Evolutionary conservation across 2,888 invertebrate species (phyloP).

Genomic region (Rotaria socialis): DNA sequence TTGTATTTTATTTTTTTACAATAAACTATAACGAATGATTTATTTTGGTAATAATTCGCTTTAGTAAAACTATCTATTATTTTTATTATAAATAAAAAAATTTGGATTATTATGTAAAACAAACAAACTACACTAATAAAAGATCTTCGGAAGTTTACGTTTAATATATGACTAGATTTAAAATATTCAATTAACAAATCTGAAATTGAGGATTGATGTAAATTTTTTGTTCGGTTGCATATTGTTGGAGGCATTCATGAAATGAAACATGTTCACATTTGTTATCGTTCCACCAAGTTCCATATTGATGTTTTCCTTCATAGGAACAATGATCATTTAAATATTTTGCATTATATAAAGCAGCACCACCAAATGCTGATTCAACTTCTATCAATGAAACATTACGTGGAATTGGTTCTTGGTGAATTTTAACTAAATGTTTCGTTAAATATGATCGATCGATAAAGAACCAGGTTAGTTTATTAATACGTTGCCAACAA

Average conservation of each 20-base stretch:
- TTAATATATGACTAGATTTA: too few species aligned
- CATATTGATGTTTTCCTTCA: neutral
- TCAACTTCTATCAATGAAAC: neutral
- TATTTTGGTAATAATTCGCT: too few species aligned
- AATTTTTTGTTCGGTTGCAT: neutral
- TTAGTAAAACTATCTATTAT: too few species aligned
- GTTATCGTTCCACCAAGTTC: neutral
- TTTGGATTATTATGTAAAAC: too few species aligned
- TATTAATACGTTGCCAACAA: neutral
- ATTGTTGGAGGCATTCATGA: neutral
- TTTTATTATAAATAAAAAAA: too few species aligned
- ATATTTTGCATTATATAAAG: neutral
- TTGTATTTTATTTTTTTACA: too few species aligned
- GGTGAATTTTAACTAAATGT: neutral
- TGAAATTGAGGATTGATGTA: constrained; percentile 9
- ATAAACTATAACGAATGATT: too few species aligned
- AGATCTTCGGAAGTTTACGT: too few species aligned
- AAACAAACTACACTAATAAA: too few species aligned
- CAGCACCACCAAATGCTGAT: neutral
- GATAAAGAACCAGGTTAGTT: neutral
- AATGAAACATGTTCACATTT: constrained; percentile 25
- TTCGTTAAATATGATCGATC: neutral
- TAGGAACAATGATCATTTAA: neutral
- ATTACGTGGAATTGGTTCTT: constrained; percentile 1
- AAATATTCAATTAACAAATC: neutral